A percentile compares a stretch with the other conserved stretches of the same genome.
Conservation (phyloP, 2,797 vertebrate genomes). For the Furcifer pardalis region DNA sequence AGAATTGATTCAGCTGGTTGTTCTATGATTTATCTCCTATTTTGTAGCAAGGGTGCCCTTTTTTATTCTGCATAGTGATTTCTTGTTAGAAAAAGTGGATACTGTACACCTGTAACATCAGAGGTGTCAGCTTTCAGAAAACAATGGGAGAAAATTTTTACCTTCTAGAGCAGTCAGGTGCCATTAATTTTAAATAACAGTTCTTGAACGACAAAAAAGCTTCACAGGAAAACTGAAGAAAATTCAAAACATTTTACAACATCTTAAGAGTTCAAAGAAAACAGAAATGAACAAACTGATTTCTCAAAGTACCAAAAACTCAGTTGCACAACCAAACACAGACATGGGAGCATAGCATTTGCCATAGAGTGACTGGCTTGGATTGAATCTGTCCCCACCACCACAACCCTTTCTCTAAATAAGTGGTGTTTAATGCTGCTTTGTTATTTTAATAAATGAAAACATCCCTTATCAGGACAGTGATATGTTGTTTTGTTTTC, state of each 20-base stretch:
- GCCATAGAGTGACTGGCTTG: slow-evolving; percentile 45
- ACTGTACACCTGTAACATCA: neutral
- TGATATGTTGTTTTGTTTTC: neutral
- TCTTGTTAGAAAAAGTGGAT: neutral
- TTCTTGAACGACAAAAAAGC: neutral
- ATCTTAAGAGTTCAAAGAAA: too few relatives aligned
- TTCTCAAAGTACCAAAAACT: too few relatives aligned
- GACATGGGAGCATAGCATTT: slow-evolving; percentile 4
- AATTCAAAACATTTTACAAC: neutral
- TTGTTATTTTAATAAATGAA: slow-evolving; percentile 3
- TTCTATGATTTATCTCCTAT: neutral
- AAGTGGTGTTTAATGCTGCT: neutral
- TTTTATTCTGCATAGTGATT: neutral
- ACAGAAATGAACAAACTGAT: too few relatives aligned
- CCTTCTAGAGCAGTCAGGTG: neutral
- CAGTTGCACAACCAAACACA: neutral
- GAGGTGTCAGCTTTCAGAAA: neutral
- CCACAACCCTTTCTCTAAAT: neutral
- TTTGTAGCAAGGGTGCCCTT: neutral
- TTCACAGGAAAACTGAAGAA: neutral
- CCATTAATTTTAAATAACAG: neutral
- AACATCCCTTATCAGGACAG: neutral
- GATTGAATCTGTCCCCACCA: slow-evolving; percentile 51
- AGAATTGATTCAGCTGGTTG: neutral
- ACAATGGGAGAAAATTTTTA: neutral